Percentiles rank a stretch among this genome's conserved stretches.
These are phyloP conservation scores for Gadopsis marmoratus DNA, from an alignment of 2,797 vertebrate genomes.

Conservation along the genomic window DNA sequence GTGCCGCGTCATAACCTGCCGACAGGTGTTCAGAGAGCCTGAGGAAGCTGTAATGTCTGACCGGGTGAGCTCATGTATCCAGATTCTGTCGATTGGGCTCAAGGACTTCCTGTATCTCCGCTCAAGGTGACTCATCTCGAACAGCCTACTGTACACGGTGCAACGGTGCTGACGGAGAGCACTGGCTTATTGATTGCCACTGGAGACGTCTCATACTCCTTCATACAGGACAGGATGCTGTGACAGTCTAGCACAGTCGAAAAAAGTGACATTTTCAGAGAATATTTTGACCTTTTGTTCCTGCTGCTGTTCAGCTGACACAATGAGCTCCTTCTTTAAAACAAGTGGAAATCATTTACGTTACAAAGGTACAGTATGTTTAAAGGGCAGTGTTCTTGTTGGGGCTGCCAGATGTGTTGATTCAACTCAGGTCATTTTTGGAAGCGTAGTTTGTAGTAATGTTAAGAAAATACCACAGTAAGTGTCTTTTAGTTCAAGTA, in stretches of 20 bases:
- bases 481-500: neutral
- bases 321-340: neutral
- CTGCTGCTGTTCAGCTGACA: neutral
- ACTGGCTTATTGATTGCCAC: conserved; percentile 53
- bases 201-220: conserved; percentile 20
- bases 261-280: neutral
- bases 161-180: conserved; percentile 40
- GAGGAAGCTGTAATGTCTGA: neutral
- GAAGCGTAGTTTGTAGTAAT: neutral
- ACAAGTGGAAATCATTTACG: neutral
- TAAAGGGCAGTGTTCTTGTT: neutral
- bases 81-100: conserved; percentile 27
- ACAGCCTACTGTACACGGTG: conserved; percentile 2
- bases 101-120: conserved; percentile 39
- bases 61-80: conserved; percentile 15
- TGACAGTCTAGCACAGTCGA: neutral
- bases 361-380: neutral
- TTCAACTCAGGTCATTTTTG: neutral
- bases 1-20: conserved; percentile 36
- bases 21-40: conserved; percentile 1
- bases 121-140: conserved; percentile 50
- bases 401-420: neutral
- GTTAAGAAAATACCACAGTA: neutral
- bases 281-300: neutral
- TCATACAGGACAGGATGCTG: conserved; percentile 4